Conservation (phyloP, 64 coral and sea anemone species). For the Stichodactyla helianthus region DNA sequence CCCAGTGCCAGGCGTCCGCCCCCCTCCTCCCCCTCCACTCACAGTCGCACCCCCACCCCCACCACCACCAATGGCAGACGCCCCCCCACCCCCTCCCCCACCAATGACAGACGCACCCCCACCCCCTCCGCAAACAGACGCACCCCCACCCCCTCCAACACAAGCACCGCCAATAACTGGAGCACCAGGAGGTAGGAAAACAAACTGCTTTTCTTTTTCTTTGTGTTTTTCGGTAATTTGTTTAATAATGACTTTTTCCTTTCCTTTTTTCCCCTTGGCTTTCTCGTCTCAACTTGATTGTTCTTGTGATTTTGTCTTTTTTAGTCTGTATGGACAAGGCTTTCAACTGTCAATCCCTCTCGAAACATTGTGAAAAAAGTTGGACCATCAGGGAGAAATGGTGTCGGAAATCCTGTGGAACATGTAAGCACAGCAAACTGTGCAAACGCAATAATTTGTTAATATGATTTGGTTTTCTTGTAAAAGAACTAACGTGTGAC, state of each 20-base stretch:
- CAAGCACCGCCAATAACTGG: background rate
- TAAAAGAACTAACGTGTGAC: background rate
- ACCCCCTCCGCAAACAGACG: background rate
- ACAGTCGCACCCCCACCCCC: background rate
- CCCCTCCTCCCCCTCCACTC: background rate
- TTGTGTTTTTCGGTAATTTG: background rate
- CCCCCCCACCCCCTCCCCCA: background rate
- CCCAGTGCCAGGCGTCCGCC: background rate
- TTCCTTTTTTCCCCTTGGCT: too few species aligned
- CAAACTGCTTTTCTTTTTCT: too few species aligned
- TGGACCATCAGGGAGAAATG: background rate
- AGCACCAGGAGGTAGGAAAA: background rate
- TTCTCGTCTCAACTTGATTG: background rate
- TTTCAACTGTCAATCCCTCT: background rate
- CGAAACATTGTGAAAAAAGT: background rate
- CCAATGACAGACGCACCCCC: background rate
- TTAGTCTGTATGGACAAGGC: background rate
- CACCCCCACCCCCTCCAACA: background rate
- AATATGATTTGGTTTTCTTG: too few species aligned
- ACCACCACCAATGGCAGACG: background rate
- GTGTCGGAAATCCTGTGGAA: background rate
- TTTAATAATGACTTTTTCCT: background rate
- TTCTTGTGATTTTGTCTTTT: background rate
- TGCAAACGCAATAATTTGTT: background rate
- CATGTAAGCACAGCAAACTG: background rate